Evolutionary conservation across 2,797 vertebrate genomes (phyloP), one percentile per base, ranked within the genome.

Genomic region (Percopsis omiscomaycus): DNA sequence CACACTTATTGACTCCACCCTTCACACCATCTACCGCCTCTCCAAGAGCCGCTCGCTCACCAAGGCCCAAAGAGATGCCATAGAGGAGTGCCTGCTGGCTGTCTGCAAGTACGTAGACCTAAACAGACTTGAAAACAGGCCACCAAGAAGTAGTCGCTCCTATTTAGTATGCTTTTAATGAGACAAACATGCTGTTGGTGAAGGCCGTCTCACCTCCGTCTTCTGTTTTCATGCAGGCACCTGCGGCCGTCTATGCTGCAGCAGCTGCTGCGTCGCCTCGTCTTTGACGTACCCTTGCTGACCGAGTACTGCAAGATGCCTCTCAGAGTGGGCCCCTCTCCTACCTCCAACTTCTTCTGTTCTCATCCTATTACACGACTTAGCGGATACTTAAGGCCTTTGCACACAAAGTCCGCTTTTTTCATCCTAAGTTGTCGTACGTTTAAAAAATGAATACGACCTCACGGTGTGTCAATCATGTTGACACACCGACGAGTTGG

Each of bases 241-340:
- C 89, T 99, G 66, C 93, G 96, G 63, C 98, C 98, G 74, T 96
- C 97, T 66, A 98, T 99, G 97, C 89, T 99, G 67, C 98, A 99
- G 84, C 97, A 98, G 71, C 93, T 99, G 55, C 87, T 99, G 79
- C 93, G 94, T 54, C 94, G 96, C 58, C 94, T 99, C 0, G 97
- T 98, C 80, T 99, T 99, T 89, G 98, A 99, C 66, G 97, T 99
- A 66, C 98, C 98, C 4, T 91, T 96, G 74, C 94, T 99, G 79
- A 96, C 92, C 45, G 97, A 99, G 71, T 98, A 98, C 89, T 98
- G 96, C 91, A 98, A 97, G 92, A 99, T 99, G 98, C 96, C 97
- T 77, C 93, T 99, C 3, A 97, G 97, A 95, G 98, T 99, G 91
- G 73, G 83, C 30, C 61, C 61, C 59, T 2, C 55, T 75, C 0